Evolutionary conservation across 2,888 invertebrate genomes (phyloP), one percentile per base, ranked within the genome.

Genomic region (Chrysolina haemoptera): DNA sequence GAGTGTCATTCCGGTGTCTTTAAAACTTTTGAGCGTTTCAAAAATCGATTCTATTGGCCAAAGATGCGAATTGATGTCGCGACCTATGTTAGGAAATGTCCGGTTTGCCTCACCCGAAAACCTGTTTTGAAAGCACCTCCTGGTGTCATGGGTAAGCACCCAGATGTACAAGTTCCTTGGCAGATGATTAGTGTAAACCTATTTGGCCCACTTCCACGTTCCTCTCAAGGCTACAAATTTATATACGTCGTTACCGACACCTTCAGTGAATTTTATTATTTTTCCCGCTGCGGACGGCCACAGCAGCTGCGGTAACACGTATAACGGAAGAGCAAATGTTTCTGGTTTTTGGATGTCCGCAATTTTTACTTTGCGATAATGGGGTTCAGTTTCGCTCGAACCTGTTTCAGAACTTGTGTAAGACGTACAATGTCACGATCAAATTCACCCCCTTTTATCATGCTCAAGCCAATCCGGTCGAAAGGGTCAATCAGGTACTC

Each of bases 391-490:
- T 74, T 8, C 14, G 43, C 1, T 43, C 12, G 1, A 27, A 27
- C 43, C 4, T 43, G 1, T 43, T 43, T 8, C 16, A 14, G 18
- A 16, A 40, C 18, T 16, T 40, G 12, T 10, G 63, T 63, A 6
- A 12, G 5, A n/a, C n/a, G 8, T 50, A 50, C 8, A 2, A n/a
- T 1, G 50, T 50, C 2, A 50, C n/a, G 5, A 16, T 50, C 16
- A 14, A 1, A 8, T 50, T 16, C 8, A n/a, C 50, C 2, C 50
- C n/a, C 1, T 16, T 6, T 1, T n/a, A n/a, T n/a, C n/a, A n/a
- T n/a, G n/a, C n/a, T n/a, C 84, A 85, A 62, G 81, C 81, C 1
- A 84, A 86, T 70, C 83, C 83, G 0, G 81, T 81, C 0, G 84
- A 85, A 71, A 50, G 85, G 14, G 77, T 81, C n/a, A 85, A 85